A percentile compares a stretch with the other conserved stretches of the same genome.
These are phyloP conservation scores for Drosophila acutilabella DNA, from an alignment of 2,888 invertebrate species.

Conservation along the genomic window DNA sequence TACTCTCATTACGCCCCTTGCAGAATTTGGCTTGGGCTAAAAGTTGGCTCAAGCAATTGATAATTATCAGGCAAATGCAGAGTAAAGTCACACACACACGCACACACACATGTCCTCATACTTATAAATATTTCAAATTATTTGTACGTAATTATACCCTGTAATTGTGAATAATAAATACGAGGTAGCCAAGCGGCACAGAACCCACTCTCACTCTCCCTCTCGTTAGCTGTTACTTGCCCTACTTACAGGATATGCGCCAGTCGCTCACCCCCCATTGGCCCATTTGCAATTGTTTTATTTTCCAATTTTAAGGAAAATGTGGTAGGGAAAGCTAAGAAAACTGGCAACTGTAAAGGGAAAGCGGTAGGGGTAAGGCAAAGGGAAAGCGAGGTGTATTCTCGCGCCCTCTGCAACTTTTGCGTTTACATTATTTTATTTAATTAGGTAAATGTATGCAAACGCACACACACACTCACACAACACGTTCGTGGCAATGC, in stretches of 20 bases:
- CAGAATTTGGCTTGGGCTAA: slow-evolving; percentile 7
- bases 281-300: slow-evolving; percentile 31
- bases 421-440: slow-evolving; percentile 81
- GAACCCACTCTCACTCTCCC: not conserved
- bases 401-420: slow-evolving; percentile 70
- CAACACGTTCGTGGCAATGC: slow-evolving; percentile 6
- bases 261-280: not conserved
- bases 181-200: not conserved
- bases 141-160: slow-evolving; percentile 50
- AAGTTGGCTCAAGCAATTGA: slow-evolving; percentile 57
- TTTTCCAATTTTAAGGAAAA: slow-evolving; percentile 61
- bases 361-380: not conserved
- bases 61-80: slow-evolving; percentile 65
- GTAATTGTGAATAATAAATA: not conserved
- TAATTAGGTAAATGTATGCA: slow-evolving; percentile 82
- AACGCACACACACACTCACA: slow-evolving; percentile 49
- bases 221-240: not conserved
- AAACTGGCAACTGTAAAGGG: slow-evolving; percentile 18
- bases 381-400: slow-evolving; percentile 14
- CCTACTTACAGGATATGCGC: slow-evolving; percentile 12
- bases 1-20: not conserved
- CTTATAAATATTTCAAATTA: slow-evolving; percentile 63
- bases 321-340: slow-evolving; percentile 43
- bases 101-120: slow-evolving; percentile 7
- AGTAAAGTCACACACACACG: slow-evolving; percentile 26